Conservation (phyloP, 2,797 vertebrate species). For the Hipposideros larvatus region DNA sequence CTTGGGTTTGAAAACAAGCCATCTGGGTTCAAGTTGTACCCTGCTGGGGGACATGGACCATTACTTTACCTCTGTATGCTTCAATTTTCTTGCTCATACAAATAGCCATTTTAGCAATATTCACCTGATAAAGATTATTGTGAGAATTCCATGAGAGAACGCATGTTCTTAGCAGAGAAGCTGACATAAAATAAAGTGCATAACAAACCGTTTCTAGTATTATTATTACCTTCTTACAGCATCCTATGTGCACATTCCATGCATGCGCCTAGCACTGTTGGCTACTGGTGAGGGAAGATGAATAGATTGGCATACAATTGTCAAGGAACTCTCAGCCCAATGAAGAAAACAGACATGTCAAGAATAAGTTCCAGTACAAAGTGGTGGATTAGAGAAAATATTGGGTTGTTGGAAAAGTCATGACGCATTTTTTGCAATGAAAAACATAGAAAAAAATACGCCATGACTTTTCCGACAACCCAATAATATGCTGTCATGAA, state of each 20-base stretch:
- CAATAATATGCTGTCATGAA: neutral
- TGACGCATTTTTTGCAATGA: too few species aligned
- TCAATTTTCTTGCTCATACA: neutral
- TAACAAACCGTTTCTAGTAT: neutral
- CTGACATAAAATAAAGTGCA: neutral
- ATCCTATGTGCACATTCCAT: neutral
- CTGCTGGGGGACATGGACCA: neutral
- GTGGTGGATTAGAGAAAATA: neutral
- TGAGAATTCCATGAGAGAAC: neutral
- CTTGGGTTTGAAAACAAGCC: neutral
- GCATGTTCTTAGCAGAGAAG: conserved; percentile 31
- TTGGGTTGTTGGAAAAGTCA: too few species aligned
- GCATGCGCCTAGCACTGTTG: neutral
- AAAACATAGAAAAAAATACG: too few species aligned
- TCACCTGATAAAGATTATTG: neutral
- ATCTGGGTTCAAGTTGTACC: neutral
- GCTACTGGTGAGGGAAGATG: neutral
- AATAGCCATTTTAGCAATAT: neutral
- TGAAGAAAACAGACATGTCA: neutral
- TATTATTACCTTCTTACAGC: neutral
- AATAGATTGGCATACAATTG: neutral
- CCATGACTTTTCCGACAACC: too few species aligned
- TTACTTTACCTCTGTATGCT: neutral
- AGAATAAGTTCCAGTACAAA: neutral
- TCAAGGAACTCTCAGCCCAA: neutral